Conservation (phyloP, 2,888 invertebrate species). For the Seira sanloemensis region DNA sequence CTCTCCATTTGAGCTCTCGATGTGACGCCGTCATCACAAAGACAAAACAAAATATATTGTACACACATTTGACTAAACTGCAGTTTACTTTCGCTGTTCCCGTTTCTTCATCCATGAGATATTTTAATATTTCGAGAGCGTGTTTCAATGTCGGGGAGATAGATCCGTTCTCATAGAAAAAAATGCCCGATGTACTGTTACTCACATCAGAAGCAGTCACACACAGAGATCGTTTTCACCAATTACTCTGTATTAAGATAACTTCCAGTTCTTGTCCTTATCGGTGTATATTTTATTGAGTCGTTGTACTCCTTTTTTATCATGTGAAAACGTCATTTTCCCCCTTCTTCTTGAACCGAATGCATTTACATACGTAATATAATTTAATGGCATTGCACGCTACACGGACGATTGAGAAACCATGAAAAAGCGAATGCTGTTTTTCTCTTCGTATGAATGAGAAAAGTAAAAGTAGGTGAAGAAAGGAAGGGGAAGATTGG, state of each 20-base stretch:
- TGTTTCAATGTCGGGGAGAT: not conserved
- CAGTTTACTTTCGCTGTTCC: constrained; percentile 1
- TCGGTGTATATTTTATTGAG: not conserved
- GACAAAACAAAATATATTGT: no score
- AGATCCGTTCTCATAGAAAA: not conserved
- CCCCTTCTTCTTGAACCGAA: not conserved
- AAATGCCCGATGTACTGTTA: not conserved
- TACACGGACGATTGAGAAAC: not conserved
- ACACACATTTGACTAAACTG: no score
- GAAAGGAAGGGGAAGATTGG: not conserved
- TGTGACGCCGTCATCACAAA: constrained; percentile 4
- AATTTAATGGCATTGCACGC: not conserved
- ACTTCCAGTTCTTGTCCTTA: not conserved
- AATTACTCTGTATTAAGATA: not conserved
- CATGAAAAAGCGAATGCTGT: not conserved
- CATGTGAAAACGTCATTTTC: not conserved
- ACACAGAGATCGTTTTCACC: not conserved
- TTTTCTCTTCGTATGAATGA: no score
- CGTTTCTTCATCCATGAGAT: not conserved
- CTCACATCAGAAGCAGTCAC: not conserved
- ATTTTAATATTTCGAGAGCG: not conserved
- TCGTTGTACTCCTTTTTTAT: not conserved
- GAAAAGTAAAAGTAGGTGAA: constrained; percentile 1
- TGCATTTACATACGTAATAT: not conserved
- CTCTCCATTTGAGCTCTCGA: not conserved